Evolutionary conservation across 2,888 invertebrate genomes (phyloP).

Genomic region (Rugalucina vietnamica): DNA sequence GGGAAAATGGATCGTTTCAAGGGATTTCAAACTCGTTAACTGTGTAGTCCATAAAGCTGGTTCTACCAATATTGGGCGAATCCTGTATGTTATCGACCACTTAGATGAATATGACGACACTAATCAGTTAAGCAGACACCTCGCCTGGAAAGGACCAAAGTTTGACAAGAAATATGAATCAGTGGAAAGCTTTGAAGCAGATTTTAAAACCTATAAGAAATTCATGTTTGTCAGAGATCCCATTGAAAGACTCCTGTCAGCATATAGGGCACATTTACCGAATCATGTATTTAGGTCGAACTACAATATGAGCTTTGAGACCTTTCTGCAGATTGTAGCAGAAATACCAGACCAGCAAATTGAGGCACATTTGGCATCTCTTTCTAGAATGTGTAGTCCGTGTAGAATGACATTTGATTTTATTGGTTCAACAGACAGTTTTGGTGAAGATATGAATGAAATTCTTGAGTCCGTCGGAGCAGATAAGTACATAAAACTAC

Average conservation of each 20-base stretch:
- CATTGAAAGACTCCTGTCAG: not conserved
- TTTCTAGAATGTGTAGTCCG: not conserved
- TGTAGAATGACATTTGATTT: not conserved
- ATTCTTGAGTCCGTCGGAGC: not conserved
- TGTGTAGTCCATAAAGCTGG: not conserved
- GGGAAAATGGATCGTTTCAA: not conserved
- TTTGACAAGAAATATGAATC: not conserved
- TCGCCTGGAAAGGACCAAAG: not conserved
- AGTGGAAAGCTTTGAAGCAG: not conserved
- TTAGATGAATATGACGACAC: not conserved
- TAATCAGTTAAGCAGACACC: not conserved
- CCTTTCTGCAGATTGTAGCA: not conserved
- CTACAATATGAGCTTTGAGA: not conserved
- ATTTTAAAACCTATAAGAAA: not conserved
- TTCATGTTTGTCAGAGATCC: slow-evolving; percentile 5
- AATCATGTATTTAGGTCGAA: not conserved
- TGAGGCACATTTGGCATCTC: not conserved
- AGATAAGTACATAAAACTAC: not conserved
- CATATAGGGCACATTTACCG: not conserved
- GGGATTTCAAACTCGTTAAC: not conserved
- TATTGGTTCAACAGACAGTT: not conserved
- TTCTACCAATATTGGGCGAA: not conserved
- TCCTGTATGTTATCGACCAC: not conserved
- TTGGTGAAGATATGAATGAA: not conserved
- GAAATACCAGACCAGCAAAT: not conserved